phyloP scores from a whole-genome alignment of 2,113 vertebrate species.

The Martes martes region DNA sequence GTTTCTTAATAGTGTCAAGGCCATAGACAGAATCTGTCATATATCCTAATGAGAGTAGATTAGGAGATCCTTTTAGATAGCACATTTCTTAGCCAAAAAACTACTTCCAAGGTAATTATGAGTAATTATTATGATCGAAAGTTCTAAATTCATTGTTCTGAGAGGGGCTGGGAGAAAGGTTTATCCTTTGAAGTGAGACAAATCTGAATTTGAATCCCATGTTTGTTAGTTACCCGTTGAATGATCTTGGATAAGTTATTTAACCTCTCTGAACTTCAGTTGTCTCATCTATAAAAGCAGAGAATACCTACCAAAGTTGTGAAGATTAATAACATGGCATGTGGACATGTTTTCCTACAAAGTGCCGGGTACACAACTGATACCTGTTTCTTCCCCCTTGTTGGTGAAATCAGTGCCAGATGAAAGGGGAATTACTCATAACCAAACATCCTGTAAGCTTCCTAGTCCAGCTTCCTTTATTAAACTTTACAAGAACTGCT shows the following conservation, averaged over 20 bases:
- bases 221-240: background rate
- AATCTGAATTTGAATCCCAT: background rate
- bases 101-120: background rate
- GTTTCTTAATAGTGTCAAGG: background rate
- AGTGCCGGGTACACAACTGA: background rate
- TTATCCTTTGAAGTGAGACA: background rate
- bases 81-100: background rate
- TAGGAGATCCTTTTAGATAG: background rate
- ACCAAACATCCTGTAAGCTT: slow-evolving; percentile 33
- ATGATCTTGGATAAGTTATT: background rate
- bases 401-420: background rate
- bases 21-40: background rate
- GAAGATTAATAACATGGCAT: background rate
- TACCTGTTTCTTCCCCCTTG: background rate
- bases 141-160: background rate
- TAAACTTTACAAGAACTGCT: background rate
- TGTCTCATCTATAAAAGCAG: background rate
- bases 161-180: background rate
- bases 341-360: background rate
- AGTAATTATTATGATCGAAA: background rate
- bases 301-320: background rate
- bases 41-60: background rate
- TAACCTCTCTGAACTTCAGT: background rate
- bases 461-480: slow-evolving; percentile 53
- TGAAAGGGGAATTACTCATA: slow-evolving; percentile 52